These are phyloP conservation scores for Drosophila saltans DNA, from an alignment of 1,140 invertebrate genomes.

Conservation along the genomic window DNA sequence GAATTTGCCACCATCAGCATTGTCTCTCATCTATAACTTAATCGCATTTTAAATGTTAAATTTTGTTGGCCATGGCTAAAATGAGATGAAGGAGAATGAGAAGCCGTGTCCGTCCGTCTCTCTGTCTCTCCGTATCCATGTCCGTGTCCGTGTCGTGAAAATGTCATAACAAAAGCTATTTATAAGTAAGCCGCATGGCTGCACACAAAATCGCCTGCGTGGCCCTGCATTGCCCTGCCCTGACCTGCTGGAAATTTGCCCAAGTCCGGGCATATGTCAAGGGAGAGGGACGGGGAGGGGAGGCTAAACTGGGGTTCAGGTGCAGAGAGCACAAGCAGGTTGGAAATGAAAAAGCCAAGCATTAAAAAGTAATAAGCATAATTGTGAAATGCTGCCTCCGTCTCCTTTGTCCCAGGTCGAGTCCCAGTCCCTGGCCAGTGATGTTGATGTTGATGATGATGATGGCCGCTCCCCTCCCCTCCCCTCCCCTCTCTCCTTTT, in stretches of 20 bases:
- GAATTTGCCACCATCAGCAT: background rate
- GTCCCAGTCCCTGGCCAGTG: background rate
- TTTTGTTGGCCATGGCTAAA: background rate
- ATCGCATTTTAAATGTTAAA: background rate
- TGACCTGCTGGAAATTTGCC: slow-evolving; percentile 16
- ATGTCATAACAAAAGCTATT: slow-evolving; percentile 78
- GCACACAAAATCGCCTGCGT: slow-evolving; percentile 33
- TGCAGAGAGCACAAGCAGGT: slow-evolving; percentile 5
- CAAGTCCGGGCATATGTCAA: background rate
- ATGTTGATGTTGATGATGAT: background rate
- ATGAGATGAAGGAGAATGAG: background rate
- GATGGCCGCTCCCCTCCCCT: too few species aligned
- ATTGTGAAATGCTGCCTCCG: slow-evolving; percentile 64
- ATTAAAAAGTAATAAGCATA: slow-evolving; percentile 80
- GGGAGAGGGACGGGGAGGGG: background rate
- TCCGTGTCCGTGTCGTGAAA: slow-evolving; percentile 25
- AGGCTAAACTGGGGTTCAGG: slow-evolving; percentile 27
- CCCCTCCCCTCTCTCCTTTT: background rate
- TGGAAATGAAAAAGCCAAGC: slow-evolving; percentile 44
- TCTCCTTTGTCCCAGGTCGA: background rate
- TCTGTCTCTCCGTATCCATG: background rate
- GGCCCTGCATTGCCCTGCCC: slow-evolving; percentile 2
- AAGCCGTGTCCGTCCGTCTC: background rate
- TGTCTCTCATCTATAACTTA: background rate
- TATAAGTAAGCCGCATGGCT: slow-evolving; percentile 58